Percentiles rank a stretch among this genome's conserved stretches.
phyloP scores from a whole-genome alignment of 2,888 invertebrate genomes.

The Embidobia sp. region DNA sequence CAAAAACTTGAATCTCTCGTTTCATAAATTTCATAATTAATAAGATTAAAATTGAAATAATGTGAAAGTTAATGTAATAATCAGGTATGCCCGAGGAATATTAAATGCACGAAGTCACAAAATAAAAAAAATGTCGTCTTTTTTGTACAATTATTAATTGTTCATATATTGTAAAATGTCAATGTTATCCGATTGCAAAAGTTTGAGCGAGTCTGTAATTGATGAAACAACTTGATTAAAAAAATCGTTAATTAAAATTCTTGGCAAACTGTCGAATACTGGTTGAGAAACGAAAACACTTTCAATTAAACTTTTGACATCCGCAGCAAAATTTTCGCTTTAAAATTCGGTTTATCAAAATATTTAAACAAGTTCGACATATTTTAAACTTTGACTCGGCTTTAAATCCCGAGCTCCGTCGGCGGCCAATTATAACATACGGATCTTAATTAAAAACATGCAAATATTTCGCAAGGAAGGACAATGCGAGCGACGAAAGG shows the following conservation, averaged over 20 bases:
- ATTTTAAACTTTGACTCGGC: constrained; percentile 26
- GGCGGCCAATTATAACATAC: constrained; percentile 9
- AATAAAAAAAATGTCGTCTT: too few species aligned
- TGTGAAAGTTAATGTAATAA: constrained; percentile 51
- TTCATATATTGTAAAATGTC: too few species aligned
- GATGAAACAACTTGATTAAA: too few species aligned
- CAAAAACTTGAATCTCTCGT: constrained; percentile 34
- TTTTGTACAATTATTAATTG: too few species aligned
- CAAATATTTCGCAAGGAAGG: too few species aligned
- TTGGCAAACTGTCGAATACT: constrained; percentile 12
- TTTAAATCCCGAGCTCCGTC: constrained; percentile 13
- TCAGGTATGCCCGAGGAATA: too few species aligned
- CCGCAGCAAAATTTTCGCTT: constrained; percentile 2
- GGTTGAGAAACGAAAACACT: constrained; percentile 12
- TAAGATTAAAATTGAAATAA: constrained; percentile 45
- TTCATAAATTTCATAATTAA: constrained; percentile 41
- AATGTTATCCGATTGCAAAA: too few species aligned
- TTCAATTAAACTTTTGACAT: constrained; percentile 34
- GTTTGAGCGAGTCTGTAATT: too few species aligned
- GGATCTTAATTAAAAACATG: background rate
- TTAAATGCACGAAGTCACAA: too few species aligned
- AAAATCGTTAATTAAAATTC: constrained; percentile 8
- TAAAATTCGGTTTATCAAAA: constrained; percentile 27
- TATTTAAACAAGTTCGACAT: constrained; percentile 10
- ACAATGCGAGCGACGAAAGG: too few species aligned